phyloP scores from a whole-genome alignment of 1,140 invertebrate species.

The Drosophila orosa region DNA sequence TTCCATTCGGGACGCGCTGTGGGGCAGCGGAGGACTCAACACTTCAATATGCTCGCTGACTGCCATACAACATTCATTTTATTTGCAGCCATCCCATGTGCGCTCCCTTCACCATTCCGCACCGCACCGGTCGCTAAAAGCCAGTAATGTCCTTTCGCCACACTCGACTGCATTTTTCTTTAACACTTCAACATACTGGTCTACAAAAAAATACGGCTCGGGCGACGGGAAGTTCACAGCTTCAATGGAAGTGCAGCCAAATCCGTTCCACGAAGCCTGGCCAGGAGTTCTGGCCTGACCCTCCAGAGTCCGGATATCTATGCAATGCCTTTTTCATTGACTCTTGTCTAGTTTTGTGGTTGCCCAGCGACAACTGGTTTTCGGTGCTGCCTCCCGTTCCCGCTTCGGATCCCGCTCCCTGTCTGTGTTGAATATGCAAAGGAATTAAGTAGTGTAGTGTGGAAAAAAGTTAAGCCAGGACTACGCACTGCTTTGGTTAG shows the following conservation, averaged over 20 bases:
- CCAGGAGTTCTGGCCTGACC: conserved; percentile 22
- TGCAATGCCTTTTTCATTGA: conserved; percentile 62
- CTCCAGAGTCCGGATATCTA: conserved; percentile 54
- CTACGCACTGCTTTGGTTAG: background rate
- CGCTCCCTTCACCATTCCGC: conserved; percentile 22
- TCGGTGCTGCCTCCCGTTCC: conserved; percentile 19
- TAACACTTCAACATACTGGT: conserved; percentile 81
- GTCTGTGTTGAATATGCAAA: conserved; percentile 58
- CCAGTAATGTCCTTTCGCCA: conserved; percentile 81
- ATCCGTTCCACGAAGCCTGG: conserved; percentile 53
- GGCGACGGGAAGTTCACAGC: conserved; percentile 62
- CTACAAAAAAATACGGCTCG: conserved; percentile 30
- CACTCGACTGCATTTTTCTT: conserved; percentile 82
- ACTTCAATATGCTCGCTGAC: conserved; percentile 79
- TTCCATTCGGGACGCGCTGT: conserved; percentile 1
- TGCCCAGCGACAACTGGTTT: conserved; percentile 73
- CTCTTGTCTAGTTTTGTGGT: conserved; percentile 74
- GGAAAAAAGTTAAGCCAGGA: conserved; percentile 63
- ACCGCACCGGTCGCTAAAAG: conserved; percentile 69
- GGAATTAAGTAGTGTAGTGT: conserved; percentile 68
- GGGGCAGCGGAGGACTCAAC: conserved; percentile 60
- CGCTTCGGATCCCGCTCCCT: conserved; percentile 1
- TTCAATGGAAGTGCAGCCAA: conserved; percentile 65
- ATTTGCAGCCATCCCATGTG: conserved; percentile 66
- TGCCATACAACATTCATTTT: conserved; percentile 79